Conservation (phyloP, 2,797 vertebrate species). For the Leptodactylus fallax region DNA sequence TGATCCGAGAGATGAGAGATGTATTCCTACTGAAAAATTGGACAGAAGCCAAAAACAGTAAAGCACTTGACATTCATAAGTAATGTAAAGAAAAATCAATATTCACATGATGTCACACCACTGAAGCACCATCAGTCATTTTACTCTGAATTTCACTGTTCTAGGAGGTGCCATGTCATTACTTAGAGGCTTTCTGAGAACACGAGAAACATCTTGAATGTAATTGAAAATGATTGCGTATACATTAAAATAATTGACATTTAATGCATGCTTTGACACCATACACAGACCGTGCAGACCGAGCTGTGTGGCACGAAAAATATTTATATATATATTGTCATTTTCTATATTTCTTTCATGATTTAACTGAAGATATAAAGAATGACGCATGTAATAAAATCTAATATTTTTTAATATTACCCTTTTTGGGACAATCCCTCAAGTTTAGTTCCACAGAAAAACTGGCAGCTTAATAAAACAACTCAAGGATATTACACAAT, state of each 20-base stretch:
- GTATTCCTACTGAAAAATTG: neutral
- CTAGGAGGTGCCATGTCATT: conserved; percentile 1
- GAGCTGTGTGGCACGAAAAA: neutral
- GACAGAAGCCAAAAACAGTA: neutral
- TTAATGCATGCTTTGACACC: neutral
- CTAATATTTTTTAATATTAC: neutral
- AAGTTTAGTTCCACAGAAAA: neutral
- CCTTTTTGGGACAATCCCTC: neutral
- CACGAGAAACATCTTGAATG: neutral
- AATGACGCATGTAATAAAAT: neutral
- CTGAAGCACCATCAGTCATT: neutral
- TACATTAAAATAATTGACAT: neutral
- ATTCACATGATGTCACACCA: neutral
- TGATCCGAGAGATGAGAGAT: neutral
- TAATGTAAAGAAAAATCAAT: neutral
- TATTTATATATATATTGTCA: neutral
- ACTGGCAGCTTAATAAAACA: neutral
- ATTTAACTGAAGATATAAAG: neutral
- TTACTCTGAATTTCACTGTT: neutral
- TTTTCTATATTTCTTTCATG: neutral
- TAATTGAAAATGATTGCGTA: neutral
- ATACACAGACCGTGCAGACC: neutral
- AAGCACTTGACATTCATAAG: neutral
- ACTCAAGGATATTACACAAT: neutral
- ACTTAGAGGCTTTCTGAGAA: neutral